Conservation (phyloP, 37 sponge, comb jelly and placozoan species). For the Axinella damicornis region DNA sequence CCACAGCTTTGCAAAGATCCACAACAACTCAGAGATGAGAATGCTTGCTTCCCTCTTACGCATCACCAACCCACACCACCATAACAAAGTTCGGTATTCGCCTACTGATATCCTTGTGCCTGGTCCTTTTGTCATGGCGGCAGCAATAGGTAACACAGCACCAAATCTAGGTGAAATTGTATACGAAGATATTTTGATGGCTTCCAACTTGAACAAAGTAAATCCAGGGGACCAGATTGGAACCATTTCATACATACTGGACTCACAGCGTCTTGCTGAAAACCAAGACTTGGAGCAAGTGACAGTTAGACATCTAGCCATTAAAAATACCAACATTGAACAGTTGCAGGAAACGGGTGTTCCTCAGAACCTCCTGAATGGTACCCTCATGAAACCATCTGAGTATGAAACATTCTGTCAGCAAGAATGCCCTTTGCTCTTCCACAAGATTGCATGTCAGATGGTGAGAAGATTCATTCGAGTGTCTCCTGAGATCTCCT, state of each 20-base stretch:
- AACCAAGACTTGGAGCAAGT: constrained; percentile 21
- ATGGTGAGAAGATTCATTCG: constrained; percentile 33
- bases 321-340: constrained; percentile 41
- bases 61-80: constrained; percentile 60
- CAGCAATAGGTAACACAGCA: constrained; percentile 20
- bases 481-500: constrained; percentile 6
- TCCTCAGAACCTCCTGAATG: constrained; percentile 4
- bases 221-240: constrained; percentile 41
- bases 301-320: constrained; percentile 15
- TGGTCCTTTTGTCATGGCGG: constrained; percentile 57
- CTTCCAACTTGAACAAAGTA: constrained; percentile 35
- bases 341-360: neutral
- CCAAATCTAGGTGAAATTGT: constrained; percentile 20
- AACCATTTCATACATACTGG: constrained; percentile 7
- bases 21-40: constrained; percentile 18
- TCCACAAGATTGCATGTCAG: constrained; percentile 47
- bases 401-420: constrained; percentile 1
- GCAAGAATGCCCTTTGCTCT: constrained; percentile 18
- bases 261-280: neutral
- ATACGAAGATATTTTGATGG: constrained; percentile 29
- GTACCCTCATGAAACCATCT: neutral
- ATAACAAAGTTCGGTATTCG: constrained; percentile 34
- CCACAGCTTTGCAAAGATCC: constrained; percentile 26
- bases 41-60: constrained; percentile 28
- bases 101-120: constrained; percentile 50